Conservation (phyloP, 2,888 invertebrate species). For the Eubasilissa splendida region DNA sequence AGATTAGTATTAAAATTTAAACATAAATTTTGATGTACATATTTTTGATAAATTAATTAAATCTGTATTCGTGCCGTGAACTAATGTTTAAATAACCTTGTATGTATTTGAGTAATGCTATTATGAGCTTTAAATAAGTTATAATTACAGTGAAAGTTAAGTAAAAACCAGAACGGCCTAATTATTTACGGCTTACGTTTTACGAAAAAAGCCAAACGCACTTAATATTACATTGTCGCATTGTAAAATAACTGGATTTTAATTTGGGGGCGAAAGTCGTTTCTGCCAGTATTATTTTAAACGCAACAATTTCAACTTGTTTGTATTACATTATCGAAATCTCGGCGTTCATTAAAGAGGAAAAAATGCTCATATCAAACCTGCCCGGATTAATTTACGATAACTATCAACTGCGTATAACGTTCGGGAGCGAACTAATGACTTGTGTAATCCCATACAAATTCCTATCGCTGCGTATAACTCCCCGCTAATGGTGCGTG, state of each 20-base stretch:
- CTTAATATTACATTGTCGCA: constrained; percentile 28
- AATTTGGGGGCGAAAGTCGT: constrained; percentile 17
- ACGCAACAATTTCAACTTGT: constrained; percentile 20
- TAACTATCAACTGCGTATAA: constrained; percentile 44
- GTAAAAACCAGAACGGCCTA: constrained; percentile 26
- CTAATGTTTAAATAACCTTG: no score
- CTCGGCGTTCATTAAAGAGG: constrained; percentile 29
- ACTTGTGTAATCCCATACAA: constrained; percentile 50
- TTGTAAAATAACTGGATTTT: constrained; percentile 35
- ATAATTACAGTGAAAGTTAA: constrained; percentile 33
- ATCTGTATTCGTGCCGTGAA: no score
- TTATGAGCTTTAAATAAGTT: constrained; percentile 22
- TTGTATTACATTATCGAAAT: constrained; percentile 36
- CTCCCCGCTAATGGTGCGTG: constrained; percentile 49
- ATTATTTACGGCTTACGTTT: constrained; percentile 40
- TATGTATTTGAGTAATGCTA: no score
- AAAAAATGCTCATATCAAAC: constrained; percentile 37
- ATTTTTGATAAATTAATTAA: no score
- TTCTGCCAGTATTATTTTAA: constrained; percentile 18
- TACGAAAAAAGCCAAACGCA: constrained; percentile 31
- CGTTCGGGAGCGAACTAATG: constrained; percentile 42
- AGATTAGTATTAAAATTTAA: no score
- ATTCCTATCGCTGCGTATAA: constrained; percentile 41
- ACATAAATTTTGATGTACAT: no score
- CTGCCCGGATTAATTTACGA: constrained; percentile 40